phyloP scores from a whole-genome alignment of 2,113 vertebrate genomes.

The Sceloporus tristichus region DNA sequence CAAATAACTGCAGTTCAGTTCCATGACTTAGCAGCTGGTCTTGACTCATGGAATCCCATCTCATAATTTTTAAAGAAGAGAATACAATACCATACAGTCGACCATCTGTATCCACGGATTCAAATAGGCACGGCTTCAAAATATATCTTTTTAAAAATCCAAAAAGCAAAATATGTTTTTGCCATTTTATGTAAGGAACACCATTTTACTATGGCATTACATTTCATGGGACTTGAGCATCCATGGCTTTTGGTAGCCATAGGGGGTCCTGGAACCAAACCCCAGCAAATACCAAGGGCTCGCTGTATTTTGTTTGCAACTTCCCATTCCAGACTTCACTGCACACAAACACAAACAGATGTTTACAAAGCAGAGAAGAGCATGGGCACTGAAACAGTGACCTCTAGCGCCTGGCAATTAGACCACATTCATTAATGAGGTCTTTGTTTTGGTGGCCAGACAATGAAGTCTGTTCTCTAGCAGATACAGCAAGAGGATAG shows the following conservation, averaged over 20 bases:
- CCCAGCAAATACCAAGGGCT: no score
- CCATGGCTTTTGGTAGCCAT: no score
- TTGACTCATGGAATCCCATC: conserved; percentile 5
- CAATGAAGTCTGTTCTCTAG: not conserved
- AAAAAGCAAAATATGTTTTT: no score
- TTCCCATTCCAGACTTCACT: conserved; percentile 17
- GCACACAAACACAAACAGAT: not conserved
- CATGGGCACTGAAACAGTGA: conserved; percentile 66
- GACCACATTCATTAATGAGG: conserved; percentile 7
- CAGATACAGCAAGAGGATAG: rapidly evolving
- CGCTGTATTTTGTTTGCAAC: not conserved
- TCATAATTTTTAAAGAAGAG: not conserved
- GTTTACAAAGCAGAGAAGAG: conserved; percentile 56
- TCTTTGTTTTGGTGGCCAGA: conserved; percentile 10
- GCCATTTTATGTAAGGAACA: no score
- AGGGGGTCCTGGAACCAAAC: no score
- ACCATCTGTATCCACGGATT: no score
- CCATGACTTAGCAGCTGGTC: not conserved
- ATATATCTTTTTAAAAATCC: no score
- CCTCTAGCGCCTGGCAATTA: conserved; percentile 59
- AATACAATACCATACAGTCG: not conserved
- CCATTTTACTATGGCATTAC: no score
- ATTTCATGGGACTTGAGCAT: no score
- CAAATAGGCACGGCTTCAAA: no score
- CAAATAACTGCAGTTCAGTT: not conserved